Evolutionary conservation across 2,888 invertebrate genomes (phyloP).

Genomic region (Metalampra italica): DNA sequence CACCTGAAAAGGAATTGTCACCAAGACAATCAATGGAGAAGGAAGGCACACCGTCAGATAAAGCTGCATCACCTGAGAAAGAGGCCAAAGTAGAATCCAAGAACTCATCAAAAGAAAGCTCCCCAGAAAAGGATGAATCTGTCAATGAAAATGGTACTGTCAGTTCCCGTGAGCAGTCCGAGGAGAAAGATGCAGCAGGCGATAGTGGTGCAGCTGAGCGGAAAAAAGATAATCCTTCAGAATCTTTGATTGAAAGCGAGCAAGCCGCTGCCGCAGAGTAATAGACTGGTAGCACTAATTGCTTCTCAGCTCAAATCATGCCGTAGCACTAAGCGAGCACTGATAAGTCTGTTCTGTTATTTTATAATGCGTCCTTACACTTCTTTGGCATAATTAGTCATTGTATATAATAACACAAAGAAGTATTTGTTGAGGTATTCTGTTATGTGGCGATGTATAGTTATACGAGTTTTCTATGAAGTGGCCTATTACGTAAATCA

Average conservation of each 20-base stretch:
- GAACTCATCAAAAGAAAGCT: conserved; percentile 46
- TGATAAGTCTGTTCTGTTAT: conserved; percentile 61
- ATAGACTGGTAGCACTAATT: conserved; percentile 23
- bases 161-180: conserved; percentile 65
- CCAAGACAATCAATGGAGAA: conserved; percentile 46
- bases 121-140: conserved; percentile 47
- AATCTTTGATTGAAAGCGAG: conserved; percentile 66
- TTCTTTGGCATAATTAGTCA: conserved; percentile 65
- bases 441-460: conserved; percentile 55
- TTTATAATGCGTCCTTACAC: conserved; percentile 55
- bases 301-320: conserved; percentile 70
- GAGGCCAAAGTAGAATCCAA: conserved; percentile 38
- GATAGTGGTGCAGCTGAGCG: conserved; percentile 35
- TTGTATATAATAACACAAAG: conserved; percentile 68
- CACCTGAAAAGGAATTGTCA: conserved; percentile 33
- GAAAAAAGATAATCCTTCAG: conserved; percentile 58
- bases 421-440: conserved; percentile 57
- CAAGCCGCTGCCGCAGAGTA: conserved; percentile 58
- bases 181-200: conserved; percentile 45
- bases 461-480: conserved; percentile 47
- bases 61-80: conserved; percentile 38
- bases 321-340: conserved; percentile 69
- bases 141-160: conserved; percentile 61
- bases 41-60: conserved; percentile 27
- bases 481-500: conserved; percentile 62